Conservation (phyloP, 2,797 vertebrate genomes). For the Vultur gryphus region DNA sequence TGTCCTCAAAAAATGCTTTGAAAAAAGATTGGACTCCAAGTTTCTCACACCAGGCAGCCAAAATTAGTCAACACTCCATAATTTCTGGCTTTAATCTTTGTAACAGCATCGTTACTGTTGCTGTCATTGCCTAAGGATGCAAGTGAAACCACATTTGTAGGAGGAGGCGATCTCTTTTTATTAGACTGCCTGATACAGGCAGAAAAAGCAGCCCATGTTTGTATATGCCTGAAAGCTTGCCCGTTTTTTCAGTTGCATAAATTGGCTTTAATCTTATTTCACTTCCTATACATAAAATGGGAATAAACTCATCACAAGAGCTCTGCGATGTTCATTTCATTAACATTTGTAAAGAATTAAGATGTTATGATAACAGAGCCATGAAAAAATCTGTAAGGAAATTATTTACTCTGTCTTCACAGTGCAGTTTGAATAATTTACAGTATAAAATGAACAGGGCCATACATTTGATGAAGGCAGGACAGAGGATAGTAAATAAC, state of each 20-base stretch:
- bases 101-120: neutral
- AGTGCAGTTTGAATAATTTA: neutral
- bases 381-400: neutral
- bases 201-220: neutral
- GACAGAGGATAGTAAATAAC: neutral
- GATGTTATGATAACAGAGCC: neutral
- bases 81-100: conserved; percentile 3
- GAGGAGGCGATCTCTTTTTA: neutral
- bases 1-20: neutral
- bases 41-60: neutral
- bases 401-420: neutral
- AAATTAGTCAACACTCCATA: neutral
- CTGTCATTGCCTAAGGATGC: neutral
- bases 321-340: conserved; percentile 9
- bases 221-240: neutral
- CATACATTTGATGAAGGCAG: neutral
- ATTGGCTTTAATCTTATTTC: conserved; percentile 15
- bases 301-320: conserved; percentile 14
- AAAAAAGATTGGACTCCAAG: neutral
- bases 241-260: conserved; percentile 8
- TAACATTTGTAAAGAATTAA: conserved; percentile 9
- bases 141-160: neutral
- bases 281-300: neutral
- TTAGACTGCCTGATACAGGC: neutral
- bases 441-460: neutral